These are phyloP conservation scores for Zaprionus ghesquierei DNA, from an alignment of 1,140 invertebrate genomes.

Conservation along the genomic window DNA sequence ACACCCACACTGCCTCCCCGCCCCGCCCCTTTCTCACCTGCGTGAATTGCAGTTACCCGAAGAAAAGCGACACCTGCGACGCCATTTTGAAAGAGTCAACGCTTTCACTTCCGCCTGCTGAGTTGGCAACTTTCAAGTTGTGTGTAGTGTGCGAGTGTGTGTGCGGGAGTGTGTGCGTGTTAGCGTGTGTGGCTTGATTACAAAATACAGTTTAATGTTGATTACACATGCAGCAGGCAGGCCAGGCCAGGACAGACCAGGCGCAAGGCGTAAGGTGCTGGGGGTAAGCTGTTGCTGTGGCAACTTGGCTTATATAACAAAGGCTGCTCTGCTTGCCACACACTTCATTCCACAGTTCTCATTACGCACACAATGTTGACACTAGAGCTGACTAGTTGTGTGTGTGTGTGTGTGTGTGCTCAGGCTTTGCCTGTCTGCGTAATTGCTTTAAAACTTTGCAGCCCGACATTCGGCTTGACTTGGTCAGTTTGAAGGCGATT, in stretches of 20 bases:
- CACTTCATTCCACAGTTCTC: slow-evolving; percentile 12
- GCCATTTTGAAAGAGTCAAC: slow-evolving; percentile 44
- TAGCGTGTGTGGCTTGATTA: slow-evolving; percentile 62
- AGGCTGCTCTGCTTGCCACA: slow-evolving; percentile 9
- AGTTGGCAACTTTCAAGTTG: slow-evolving; percentile 53
- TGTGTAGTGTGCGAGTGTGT: slow-evolving; percentile 6
- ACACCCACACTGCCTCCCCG: background rate
- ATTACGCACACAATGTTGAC: slow-evolving; percentile 78
- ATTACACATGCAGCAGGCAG: slow-evolving; percentile 68
- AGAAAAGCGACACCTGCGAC: slow-evolving; percentile 47
- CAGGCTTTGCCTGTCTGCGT: background rate
- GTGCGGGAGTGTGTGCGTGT: slow-evolving; percentile 17
- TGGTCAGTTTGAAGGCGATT: background rate
- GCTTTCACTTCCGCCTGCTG: slow-evolving; percentile 71
- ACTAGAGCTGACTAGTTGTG: slow-evolving; percentile 58
- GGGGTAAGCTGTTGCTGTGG: slow-evolving; percentile 40
- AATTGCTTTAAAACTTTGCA: background rate
- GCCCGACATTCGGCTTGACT: too few species aligned
- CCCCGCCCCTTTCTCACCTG: slow-evolving; percentile 1
- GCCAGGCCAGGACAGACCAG: slow-evolving; percentile 4
- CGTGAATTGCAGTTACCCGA: slow-evolving; percentile 63
- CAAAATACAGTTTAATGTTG: slow-evolving; percentile 79
- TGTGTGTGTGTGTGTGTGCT: background rate
- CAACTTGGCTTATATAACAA: slow-evolving; percentile 54
- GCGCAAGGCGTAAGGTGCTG: background rate